Evolutionary conservation across 2,888 invertebrate species (phyloP), one percentile per base, ranked within the genome.

Genomic region (Rhogogaster chlorosoma): DNA sequence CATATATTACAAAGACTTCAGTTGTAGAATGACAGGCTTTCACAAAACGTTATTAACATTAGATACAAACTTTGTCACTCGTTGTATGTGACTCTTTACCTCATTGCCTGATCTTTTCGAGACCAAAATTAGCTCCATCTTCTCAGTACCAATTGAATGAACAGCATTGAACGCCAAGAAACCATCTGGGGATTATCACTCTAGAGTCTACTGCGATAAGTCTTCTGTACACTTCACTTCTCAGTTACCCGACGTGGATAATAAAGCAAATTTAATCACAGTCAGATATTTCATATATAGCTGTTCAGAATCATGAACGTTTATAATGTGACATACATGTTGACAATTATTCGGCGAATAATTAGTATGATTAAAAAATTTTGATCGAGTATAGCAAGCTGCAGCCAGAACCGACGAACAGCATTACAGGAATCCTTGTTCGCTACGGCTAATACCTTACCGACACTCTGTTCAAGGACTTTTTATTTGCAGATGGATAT

Each of bases 161-260:
- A 77, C 77, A 53, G 32, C 53, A 18, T 49, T n/a, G 32, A 1
- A 29, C 18, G n/a, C 75, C 75, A 15, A 22, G 26, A 26, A 42
- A 75, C 42, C 75, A 36, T 75, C 75, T 45, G 70, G 70, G n/a
- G 70, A 70, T 70, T 10, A 70, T 45, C 45, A 15, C 6, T 15
- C 29, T 4, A 15, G n/a, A 22, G 18, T 29, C 6, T 15, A 45
- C 22, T 26, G 45, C 75, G 29, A 45, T 49, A 15, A 36, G 26
- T 29, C 5, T 15, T 29, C 6, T 18, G 26, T 18, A 29, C 1
- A 18, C 32, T 22, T 71, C 9, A 77, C 38, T 42, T 10, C 38
- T 12, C 32, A 12, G 49, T 77, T 77, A 77, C 53, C 77, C 1
- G 18, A 18, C 29, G 77, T 53, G 18, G 77, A 32, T 53, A 77